A percentile compares a stretch with the other conserved stretches of the same genome.
Evolutionary conservation across 2,113 vertebrate genomes (phyloP).

Genomic region (Mormyrus lacerda): DNA sequence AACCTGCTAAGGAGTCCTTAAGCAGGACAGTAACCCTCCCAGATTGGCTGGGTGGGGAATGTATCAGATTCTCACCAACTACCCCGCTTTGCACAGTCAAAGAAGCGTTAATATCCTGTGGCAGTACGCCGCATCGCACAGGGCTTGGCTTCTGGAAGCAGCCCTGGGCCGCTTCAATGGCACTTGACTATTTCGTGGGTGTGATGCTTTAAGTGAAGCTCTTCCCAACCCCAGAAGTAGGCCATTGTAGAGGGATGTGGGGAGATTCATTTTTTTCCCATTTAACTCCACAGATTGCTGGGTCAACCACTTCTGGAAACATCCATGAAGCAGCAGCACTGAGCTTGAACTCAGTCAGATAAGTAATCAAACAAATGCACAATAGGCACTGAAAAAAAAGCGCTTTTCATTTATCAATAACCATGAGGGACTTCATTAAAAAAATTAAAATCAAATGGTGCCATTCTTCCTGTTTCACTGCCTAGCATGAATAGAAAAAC

Average conservation of each 20-base stretch:
- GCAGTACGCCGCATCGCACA: neutral
- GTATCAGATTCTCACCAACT: neutral
- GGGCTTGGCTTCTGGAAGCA: neutral
- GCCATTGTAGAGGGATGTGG: neutral
- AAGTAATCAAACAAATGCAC: neutral
- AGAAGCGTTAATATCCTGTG: neutral
- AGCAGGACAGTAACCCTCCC: neutral
- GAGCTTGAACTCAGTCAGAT: neutral
- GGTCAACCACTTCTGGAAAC: constrained; percentile 2
- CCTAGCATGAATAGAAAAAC: neutral
- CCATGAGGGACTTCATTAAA: neutral
- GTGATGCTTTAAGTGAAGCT: neutral
- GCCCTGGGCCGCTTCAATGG: neutral
- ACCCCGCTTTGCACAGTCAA: neutral
- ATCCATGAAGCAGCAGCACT: neutral
- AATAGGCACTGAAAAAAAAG: neutral
- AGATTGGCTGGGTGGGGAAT: neutral
- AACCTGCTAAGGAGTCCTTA: neutral
- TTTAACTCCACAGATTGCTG: neutral
- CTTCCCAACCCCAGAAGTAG: neutral
- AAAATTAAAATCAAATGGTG: neutral
- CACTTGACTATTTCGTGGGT: neutral
- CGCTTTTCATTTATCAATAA: neutral
- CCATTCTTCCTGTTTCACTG: neutral
- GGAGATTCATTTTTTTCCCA: neutral